phyloP scores from a whole-genome alignment of 2,797 vertebrate species.

The Serranus cabrilla region DNA sequence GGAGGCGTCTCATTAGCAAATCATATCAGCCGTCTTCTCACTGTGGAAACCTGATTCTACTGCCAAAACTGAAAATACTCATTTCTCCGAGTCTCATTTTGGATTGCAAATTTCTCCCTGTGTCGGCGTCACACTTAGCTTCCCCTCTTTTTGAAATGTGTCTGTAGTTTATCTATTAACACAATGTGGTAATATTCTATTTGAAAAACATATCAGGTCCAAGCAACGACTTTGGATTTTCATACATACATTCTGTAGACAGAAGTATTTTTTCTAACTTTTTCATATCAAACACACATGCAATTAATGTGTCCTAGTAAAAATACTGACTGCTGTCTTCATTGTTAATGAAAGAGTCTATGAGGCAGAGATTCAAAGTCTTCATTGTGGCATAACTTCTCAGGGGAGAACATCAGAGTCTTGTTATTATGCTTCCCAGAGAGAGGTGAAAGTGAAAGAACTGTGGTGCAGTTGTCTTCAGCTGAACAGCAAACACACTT shows the following conservation, averaged over 20 bases:
- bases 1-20: slow-evolving; percentile 42
- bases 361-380: slow-evolving; percentile 8
- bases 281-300: slow-evolving; percentile 9
- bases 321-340: slow-evolving; percentile 5
- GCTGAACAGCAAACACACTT: slow-evolving; percentile 29
- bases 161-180: slow-evolving; percentile 9
- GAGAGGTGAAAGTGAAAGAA: slow-evolving; percentile 37
- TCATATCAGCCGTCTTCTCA: slow-evolving; percentile 31
- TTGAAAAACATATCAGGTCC: neutral
- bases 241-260: neutral
- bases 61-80: slow-evolving; percentile 23
- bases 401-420: slow-evolving; percentile 16
- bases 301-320: slow-evolving; percentile 6
- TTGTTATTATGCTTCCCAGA: slow-evolving; percentile 5
- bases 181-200: neutral
- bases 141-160: neutral
- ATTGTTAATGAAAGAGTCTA: slow-evolving; percentile 47
- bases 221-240: slow-evolving; percentile 2
- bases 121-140: neutral
- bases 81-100: slow-evolving; percentile 17
- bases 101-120: slow-evolving; percentile 4
- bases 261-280: neutral
- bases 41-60: slow-evolving; percentile 25
- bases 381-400: slow-evolving; percentile 13
- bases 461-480: slow-evolving; percentile 2